A percentile compares a stretch with the other conserved stretches of the same genome.
Evolutionary conservation across 2,888 invertebrate genomes (phyloP).

Genomic region (Zygothrica quintamaculata): DNA sequence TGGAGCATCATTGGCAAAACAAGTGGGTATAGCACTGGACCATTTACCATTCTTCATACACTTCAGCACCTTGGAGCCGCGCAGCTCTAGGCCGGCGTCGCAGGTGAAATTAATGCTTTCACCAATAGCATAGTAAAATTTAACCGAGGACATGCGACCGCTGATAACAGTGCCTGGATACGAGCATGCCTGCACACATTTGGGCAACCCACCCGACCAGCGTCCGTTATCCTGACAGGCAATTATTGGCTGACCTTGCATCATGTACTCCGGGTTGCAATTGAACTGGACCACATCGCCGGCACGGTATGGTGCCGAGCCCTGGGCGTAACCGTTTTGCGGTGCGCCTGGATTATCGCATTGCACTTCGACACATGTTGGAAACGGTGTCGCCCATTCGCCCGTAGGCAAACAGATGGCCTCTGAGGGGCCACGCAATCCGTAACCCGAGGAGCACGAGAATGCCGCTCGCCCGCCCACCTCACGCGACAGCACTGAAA

Average conservation of each 20-base stretch:
- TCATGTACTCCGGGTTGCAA: constrained; percentile 94
- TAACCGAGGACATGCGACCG: constrained; percentile 93
- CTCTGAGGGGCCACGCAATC: constrained; percentile 90
- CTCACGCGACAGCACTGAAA: constrained; percentile 90
- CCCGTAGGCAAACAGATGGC: constrained; percentile 90
- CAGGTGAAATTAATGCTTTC: constrained; percentile 94
- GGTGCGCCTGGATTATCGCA: constrained; percentile 91
- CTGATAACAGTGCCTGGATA: constrained; percentile 95
- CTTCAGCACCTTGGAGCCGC: constrained; percentile 91
- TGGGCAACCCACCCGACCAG: constrained; percentile 93
- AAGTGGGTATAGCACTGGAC: constrained; percentile 93
- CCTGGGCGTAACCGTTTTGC: constrained; percentile 91
- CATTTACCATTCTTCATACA: constrained; percentile 93
- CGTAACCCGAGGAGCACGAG: constrained; percentile 91
- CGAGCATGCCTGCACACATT: constrained; percentile 94
- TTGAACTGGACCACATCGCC: constrained; percentile 95
- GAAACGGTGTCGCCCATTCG: constrained; percentile 92
- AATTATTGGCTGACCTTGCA: constrained; percentile 95
- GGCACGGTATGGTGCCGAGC: constrained; percentile 91
- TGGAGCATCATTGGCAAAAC: constrained; percentile 83
- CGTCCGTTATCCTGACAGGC: constrained; percentile 94
- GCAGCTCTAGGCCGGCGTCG: constrained; percentile 90
- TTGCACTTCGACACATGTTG: constrained; percentile 92
- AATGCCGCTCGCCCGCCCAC: constrained; percentile 93
- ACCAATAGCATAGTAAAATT: constrained; percentile 94